phyloP scores from a whole-genome alignment of 2,113 vertebrate species.

The Cervus canadensis region DNA sequence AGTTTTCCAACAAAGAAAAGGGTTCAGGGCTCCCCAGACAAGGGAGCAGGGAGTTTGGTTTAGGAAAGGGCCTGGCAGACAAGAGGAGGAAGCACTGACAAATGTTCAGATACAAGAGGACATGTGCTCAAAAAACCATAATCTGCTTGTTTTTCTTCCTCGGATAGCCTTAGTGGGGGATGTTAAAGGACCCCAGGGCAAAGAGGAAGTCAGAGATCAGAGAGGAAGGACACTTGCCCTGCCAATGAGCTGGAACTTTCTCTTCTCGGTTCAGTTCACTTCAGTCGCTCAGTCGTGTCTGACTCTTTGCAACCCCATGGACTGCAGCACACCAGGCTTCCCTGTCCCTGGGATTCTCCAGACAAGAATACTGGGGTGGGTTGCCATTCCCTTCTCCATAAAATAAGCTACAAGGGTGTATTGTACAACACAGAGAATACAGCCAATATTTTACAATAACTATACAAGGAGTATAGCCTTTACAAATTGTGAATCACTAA shows the following conservation, averaged over 20 bases:
- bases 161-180: not conserved
- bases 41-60: accelerated
- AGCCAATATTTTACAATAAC: not conserved
- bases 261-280: not conserved
- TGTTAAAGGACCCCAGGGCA: accelerated
- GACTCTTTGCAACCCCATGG: not conserved
- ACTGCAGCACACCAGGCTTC: accelerated
- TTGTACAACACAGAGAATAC: not conserved
- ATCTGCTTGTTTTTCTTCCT: not conserved
- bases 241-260: not conserved
- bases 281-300: accelerated
- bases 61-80: accelerated
- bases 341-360: not conserved
- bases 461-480: not conserved
- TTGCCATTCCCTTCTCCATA: not conserved
- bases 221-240: not conserved
- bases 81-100: not conserved
- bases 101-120: not conserved
- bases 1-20: not conserved
- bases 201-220: not conserved
- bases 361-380: not conserved
- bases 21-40: not conserved
- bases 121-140: not conserved
- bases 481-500: not conserved
- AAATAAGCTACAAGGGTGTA: not conserved